These are phyloP conservation scores for Ptiloglossa arizonensis DNA, from an alignment of 1,140 invertebrate genomes.

Conservation along the genomic window DNA sequence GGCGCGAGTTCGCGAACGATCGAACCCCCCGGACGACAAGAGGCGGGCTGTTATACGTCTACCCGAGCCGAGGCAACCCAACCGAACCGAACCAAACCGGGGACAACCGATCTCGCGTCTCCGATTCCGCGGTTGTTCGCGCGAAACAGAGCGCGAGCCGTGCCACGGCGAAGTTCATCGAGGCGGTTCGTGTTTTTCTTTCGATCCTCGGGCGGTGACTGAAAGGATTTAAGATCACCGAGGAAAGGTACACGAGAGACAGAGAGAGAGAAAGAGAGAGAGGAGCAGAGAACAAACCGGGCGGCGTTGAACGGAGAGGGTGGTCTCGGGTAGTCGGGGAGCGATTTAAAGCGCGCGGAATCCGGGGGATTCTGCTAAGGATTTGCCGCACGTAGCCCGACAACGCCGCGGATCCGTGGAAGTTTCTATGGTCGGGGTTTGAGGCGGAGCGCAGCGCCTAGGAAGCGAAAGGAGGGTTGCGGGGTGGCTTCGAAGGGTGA, in stretches of 20 bases:
- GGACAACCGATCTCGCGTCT: conserved; percentile 14
- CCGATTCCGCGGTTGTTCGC: conserved; percentile 1
- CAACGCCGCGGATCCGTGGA: conserved; percentile 72
- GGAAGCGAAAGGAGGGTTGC: background rate
- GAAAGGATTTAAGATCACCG: conserved; percentile 3
- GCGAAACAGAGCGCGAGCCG: background rate
- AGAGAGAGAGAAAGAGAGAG: too few species aligned
- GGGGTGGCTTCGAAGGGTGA: conserved; percentile 6
- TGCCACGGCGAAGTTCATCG: conserved; percentile 1
- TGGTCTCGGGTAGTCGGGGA: conserved; percentile 15
- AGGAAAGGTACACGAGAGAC: conserved; percentile 33
- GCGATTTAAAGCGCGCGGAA: conserved; percentile 71
- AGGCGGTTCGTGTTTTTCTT: background rate
- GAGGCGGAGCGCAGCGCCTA: background rate
- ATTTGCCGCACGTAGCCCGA: conserved; percentile 79
- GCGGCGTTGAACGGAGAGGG: too few species aligned
- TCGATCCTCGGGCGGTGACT: background rate
- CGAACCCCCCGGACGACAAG: too few species aligned
- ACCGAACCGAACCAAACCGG: too few species aligned
- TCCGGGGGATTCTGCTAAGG: conserved; percentile 77
- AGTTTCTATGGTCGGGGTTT: conserved; percentile 60
- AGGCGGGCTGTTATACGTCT: too few species aligned
- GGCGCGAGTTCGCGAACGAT: too few species aligned
- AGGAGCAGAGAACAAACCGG: too few species aligned
- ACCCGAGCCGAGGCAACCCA: too few species aligned